Base-by-base conservation (phyloP, 1,140 invertebrate species). In the Bombus picipes region DNA sequence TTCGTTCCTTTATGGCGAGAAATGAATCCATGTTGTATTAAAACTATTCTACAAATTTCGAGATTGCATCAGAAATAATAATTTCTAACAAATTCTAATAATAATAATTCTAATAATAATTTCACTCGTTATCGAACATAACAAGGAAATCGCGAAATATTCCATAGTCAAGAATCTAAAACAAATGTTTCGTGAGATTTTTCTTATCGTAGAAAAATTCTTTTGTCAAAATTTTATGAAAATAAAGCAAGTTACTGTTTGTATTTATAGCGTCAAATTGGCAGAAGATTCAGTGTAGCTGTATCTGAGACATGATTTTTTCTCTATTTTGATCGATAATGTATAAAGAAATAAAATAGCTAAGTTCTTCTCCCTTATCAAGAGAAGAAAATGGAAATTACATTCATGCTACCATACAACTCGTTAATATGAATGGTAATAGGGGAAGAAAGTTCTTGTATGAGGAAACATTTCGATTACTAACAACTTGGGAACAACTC, bases 391-490 rank as follows among this genome's bases (percentile, higher is more conserved):
- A n/a, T 10, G 18, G 47, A 47, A 43, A 47, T 73, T 34, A 68
- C 43, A 62, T 57, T 34, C 1, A 12, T 10, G 13, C 1, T 3
- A 10, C 39, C 8, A 25, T 1, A 22, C 2, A n/a, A 43, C 22
- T 18, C n/a, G 13, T 53, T 37, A 43, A 34, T 32, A 13, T 2
- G 4, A 32, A 39, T 32, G 39, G 65, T 53, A 81, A 66, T 39
- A 18, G 43, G 3, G 66, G 18, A 37, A 13, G 37, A 59, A 81
- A 59, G 5, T 59, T 80, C 28, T 13, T 37, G 62, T 34, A 75
- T 37, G 28, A 15, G 59, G 34, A 32, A 71, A 53, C 76, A 79
- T 47, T 78, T 80, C 66, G 83, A 59, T 37, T 47, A 41, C 39
- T 47, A 15, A 41, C 25, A 80, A 59, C 77, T 80, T 53, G 77